These are phyloP conservation scores for Galbula dea DNA, from an alignment of 2,113 vertebrate species.

Conservation along the genomic window DNA sequence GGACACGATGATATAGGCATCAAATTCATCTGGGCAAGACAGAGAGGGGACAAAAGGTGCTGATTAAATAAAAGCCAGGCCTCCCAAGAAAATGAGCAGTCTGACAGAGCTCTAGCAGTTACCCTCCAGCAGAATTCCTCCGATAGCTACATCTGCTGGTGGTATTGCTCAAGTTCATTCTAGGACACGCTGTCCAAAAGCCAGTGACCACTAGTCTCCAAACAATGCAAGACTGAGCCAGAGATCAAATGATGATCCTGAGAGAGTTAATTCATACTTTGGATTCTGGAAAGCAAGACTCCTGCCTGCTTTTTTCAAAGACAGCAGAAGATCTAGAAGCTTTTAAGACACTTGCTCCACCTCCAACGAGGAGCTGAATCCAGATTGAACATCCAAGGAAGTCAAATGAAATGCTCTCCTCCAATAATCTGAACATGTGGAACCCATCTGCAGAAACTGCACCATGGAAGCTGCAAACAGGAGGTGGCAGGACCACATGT, in stretches of 20 bases:
- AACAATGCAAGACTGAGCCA: background rate
- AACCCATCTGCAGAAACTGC: background rate
- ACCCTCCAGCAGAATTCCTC: constrained; percentile 43
- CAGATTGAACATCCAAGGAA: background rate
- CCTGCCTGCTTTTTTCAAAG: background rate
- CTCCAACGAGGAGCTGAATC: background rate
- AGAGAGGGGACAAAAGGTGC: background rate
- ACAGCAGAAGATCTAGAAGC: background rate
- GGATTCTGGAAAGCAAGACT: background rate
- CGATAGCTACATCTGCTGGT: constrained; percentile 9
- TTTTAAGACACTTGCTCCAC: background rate
- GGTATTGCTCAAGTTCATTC: background rate
- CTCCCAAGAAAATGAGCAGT: background rate
- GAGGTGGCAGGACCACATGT: background rate
- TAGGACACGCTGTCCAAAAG: constrained; percentile 14
- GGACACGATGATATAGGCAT: constrained; percentile 98
- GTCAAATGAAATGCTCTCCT: background rate
- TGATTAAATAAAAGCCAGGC: constrained; percentile 33
- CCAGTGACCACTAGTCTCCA: background rate
- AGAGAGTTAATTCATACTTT: background rate
- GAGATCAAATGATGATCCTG: background rate
- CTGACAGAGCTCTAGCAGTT: constrained; percentile 15
- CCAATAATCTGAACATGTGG: background rate
- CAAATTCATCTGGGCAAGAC: constrained; percentile 88
- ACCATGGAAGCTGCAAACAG: background rate